Evolutionary conservation across 2,888 invertebrate species (phyloP).

Genomic region (Automeris io): DNA sequence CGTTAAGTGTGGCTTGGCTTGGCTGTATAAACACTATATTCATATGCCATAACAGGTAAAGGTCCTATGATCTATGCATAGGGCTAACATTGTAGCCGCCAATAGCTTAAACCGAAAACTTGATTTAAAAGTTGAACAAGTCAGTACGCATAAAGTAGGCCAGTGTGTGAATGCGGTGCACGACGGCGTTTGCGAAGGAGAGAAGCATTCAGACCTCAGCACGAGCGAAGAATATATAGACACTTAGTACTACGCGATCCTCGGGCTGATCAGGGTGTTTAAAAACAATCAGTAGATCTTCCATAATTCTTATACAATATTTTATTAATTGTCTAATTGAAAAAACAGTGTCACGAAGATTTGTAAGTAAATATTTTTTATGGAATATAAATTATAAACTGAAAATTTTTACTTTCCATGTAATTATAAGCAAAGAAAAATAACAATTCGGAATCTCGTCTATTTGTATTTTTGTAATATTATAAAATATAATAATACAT

Average conservation of each 20-base stretch:
- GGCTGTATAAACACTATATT: too few relatives aligned
- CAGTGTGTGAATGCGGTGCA: slow-evolving; percentile 8
- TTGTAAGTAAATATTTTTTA: not conserved
- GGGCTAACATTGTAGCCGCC: not conserved
- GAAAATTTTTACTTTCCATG: too few relatives aligned
- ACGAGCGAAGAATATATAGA: slow-evolving; percentile 1
- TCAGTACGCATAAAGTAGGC: slow-evolving; percentile 2
- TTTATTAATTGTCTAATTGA: not conserved
- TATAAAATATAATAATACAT: too few relatives aligned
- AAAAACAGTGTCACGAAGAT: not conserved
- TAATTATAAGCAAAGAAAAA: too few relatives aligned
- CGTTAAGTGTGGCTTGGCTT: too few relatives aligned
- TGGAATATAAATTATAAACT: too few relatives aligned
- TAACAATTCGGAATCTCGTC: too few relatives aligned
- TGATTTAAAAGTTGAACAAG: slow-evolving; percentile 3
- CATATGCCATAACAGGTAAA: too few relatives aligned
- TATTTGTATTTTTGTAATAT: too few relatives aligned
- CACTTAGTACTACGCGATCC: not conserved
- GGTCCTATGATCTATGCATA: not conserved
- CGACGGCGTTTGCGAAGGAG: not conserved
- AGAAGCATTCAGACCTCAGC: not conserved
- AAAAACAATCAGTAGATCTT: too few relatives aligned
- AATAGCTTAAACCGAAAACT: not conserved
- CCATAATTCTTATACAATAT: not conserved
- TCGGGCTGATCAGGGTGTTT: not conserved